A percentile compares a stretch with the other conserved stretches of the same genome.
These are phyloP conservation scores for Serilophus lunatus DNA, from an alignment of 2,113 vertebrate species.

Conservation along the genomic window DNA sequence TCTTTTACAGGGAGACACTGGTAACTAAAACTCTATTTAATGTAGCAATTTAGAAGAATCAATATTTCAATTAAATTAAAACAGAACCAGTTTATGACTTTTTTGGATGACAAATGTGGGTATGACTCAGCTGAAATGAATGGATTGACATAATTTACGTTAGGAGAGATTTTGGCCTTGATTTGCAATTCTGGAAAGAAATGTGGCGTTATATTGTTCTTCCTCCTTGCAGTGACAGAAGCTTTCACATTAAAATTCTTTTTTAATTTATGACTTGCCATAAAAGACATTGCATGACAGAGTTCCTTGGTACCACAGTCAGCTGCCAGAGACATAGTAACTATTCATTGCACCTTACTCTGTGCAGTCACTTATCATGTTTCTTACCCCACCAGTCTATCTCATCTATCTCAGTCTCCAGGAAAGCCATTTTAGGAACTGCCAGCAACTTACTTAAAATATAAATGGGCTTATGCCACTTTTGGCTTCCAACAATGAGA, in stretches of 20 bases:
- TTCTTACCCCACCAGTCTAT: background rate
- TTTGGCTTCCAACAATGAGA: slow-evolving; percentile 17
- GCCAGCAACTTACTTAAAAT: slow-evolving; percentile 21
- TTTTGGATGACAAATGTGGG: background rate
- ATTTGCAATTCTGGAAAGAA: background rate
- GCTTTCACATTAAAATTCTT: slow-evolving; percentile 24
- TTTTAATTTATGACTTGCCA: slow-evolving; percentile 43
- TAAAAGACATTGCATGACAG: slow-evolving; percentile 25
- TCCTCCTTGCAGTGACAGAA: slow-evolving; percentile 10
- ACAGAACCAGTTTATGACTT: background rate
- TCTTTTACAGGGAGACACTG: background rate
- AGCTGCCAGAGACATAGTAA: slow-evolving; percentile 32
- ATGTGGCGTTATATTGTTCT: background rate
- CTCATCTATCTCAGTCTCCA: slow-evolving; percentile 28
- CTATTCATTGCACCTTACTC: slow-evolving; percentile 22
- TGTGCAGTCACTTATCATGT: slow-evolving; percentile 10
- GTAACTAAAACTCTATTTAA: background rate
- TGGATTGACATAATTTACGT: background rate
- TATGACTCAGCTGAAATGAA: background rate
- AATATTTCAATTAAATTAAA: slow-evolving; percentile 1
- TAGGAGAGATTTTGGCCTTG: background rate
- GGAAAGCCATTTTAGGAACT: slow-evolving; percentile 26
- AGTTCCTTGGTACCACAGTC: background rate
- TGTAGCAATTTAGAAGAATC: background rate
- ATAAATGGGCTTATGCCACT: slow-evolving; percentile 43